Evolutionary conservation across 2,797 vertebrate genomes (phyloP).

Genomic region (Avahi laniger): DNA sequence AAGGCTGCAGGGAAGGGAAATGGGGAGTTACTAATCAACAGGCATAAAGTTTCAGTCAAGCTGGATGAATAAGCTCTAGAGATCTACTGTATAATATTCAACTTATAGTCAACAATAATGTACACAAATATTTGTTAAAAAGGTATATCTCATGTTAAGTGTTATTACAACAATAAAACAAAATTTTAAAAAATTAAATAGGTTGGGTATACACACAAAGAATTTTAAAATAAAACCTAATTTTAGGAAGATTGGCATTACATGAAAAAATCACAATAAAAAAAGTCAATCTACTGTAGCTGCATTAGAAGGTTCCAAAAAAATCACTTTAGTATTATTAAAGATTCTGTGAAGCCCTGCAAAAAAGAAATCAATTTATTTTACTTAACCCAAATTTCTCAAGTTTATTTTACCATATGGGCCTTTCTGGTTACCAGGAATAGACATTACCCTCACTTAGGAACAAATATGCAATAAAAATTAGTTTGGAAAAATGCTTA

Average conservation of each 20-base stretch:
- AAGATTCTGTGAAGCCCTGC: background rate
- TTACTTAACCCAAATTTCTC: background rate
- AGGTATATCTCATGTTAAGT: background rate
- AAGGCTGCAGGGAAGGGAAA: background rate
- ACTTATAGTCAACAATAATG: background rate
- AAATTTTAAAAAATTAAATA: background rate
- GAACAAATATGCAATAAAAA: background rate
- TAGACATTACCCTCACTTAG: constrained; percentile 6
- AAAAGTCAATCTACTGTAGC: background rate
- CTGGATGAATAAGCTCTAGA: background rate
- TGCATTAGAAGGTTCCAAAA: background rate
- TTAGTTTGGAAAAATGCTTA: constrained; percentile 28
- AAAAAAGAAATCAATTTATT: constrained; percentile 35
- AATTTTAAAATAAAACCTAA: constrained; percentile 22
- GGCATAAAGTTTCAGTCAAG: background rate
- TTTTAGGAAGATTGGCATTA: background rate
- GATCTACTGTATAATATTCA: no score
- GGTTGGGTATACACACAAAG: background rate
- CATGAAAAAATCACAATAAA: background rate
- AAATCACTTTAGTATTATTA: background rate
- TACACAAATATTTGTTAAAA: background rate
- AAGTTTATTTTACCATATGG: constrained; percentile 11
- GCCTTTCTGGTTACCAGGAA: constrained; percentile 31
- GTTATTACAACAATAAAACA: background rate
- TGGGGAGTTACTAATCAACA: background rate